These are phyloP conservation scores for Pangasius sanitwongsei DNA, from an alignment of 2,797 vertebrate genomes.

Conservation along the genomic window DNA sequence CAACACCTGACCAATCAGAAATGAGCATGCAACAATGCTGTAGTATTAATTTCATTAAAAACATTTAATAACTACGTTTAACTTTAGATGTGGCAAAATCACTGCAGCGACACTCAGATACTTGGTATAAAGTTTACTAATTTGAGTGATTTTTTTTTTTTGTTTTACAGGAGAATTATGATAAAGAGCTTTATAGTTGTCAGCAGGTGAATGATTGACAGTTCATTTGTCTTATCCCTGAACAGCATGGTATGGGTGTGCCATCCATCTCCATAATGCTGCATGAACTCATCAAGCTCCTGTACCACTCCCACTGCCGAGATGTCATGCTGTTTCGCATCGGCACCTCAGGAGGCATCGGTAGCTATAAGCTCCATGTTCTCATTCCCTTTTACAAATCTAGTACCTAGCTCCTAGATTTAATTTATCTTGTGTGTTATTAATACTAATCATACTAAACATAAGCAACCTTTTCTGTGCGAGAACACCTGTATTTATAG, in stretches of 20 bases:
- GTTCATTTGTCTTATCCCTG: slow-evolving; percentile 19
- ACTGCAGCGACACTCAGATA: background rate
- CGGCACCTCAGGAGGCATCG: slow-evolving; percentile 87
- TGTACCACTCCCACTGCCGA: slow-evolving; percentile 81
- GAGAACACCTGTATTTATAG: background rate
- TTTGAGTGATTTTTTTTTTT: background rate
- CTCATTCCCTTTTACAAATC: background rate
- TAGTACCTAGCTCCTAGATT: background rate
- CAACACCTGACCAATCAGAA: background rate
- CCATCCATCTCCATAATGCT: slow-evolving; percentile 93
- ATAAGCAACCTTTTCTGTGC: background rate
- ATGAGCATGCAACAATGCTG: background rate
- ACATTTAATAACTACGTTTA: background rate
- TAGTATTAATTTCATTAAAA: background rate
- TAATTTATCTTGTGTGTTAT: background rate
- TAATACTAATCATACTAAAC: background rate
- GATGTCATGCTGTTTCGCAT: slow-evolving; percentile 83
- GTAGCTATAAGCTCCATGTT: slow-evolving; percentile 58
- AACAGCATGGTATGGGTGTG: slow-evolving; percentile 86
- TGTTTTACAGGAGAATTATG: background rate
- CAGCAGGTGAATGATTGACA: background rate
- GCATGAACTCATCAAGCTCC: slow-evolving; percentile 90
- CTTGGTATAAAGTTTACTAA: background rate
- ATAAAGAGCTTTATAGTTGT: background rate
- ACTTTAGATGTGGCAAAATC: background rate